Evolutionary conservation across 2,888 invertebrate species (phyloP).

Genomic region (Synanthedon formicaeformis): DNA sequence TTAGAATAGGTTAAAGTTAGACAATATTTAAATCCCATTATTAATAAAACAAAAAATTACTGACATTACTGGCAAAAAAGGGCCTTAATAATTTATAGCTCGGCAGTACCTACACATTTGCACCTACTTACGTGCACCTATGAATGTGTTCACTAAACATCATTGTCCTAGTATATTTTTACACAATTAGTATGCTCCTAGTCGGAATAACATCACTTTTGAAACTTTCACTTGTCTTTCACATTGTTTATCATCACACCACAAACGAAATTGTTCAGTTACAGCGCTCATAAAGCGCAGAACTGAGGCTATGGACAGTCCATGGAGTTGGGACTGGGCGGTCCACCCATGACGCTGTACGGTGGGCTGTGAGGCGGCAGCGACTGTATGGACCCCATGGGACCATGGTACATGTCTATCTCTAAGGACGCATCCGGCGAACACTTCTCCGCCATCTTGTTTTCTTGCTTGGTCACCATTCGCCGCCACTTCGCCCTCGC

Average conservation of each 20-base stretch:
- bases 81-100: too few relatives aligned
- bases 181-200: not conserved
- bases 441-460: slow-evolving; percentile 78
- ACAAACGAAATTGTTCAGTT: too few relatives aligned
- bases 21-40: too few relatives aligned
- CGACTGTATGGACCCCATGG: slow-evolving; percentile 75
- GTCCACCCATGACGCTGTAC: slow-evolving; percentile 75
- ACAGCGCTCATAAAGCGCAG: slow-evolving; percentile 54
- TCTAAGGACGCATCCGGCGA: slow-evolving; percentile 74
- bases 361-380: slow-evolving; percentile 78
- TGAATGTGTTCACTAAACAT: not conserved
- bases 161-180: not conserved
- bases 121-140: not conserved
- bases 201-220: not conserved
- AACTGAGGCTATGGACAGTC: slow-evolving; percentile 77
- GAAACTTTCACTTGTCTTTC: not conserved
- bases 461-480: slow-evolving; percentile 85
- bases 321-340: slow-evolving; percentile 78
- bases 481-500: slow-evolving; percentile 94
- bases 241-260: slow-evolving; percentile 14
- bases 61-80: too few relatives aligned
- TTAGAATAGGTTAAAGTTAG: too few relatives aligned
- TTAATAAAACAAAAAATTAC: too few relatives aligned
- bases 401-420: slow-evolving; percentile 74
- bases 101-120: too few relatives aligned